Percentiles rank a stretch among this genome's conserved stretches.
These are phyloP conservation scores for Perodicticus potto DNA, from an alignment of 2,797 vertebrate species.

Conservation along the genomic window DNA sequence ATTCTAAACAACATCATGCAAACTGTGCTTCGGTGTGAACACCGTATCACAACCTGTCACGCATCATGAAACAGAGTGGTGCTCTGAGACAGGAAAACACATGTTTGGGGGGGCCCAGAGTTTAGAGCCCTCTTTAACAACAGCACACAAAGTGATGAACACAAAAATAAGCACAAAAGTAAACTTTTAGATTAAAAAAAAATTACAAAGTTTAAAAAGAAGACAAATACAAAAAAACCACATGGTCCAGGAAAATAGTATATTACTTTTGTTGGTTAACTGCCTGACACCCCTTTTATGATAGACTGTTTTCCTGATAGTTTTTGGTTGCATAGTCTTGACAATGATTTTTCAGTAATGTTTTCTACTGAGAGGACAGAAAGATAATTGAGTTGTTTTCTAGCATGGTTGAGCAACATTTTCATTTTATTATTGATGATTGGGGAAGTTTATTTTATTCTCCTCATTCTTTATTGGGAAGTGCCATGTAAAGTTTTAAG, in stretches of 20 bases:
- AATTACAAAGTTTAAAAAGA: constrained; percentile 30
- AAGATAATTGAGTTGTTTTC: constrained; percentile 42
- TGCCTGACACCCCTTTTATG: neutral
- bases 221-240: neutral
- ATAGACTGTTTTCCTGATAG: neutral
- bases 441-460: constrained; percentile 34
- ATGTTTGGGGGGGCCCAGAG: too few relatives aligned
- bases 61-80: constrained; percentile 89
- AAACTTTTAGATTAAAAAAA: neutral
- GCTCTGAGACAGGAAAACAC: constrained; percentile 80
- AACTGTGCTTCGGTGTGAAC: constrained; percentile 92
- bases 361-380: constrained; percentile 11
- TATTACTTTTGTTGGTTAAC: constrained; percentile 26
- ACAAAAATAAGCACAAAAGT: constrained; percentile 19
- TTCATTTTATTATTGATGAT: constrained; percentile 19
- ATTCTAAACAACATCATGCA: constrained; percentile 90
- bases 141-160: constrained; percentile 25
- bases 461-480: neutral
- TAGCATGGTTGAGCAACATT: neutral
- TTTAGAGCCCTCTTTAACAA: constrained; percentile 16
- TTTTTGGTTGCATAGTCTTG: constrained; percentile 12
- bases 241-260: neutral
- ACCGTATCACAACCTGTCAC: constrained; percentile 87
- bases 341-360: constrained; percentile 14
- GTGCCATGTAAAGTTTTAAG: neutral